Evolutionary conservation across 2,113 vertebrate genomes (phyloP).

Genomic region (Thermophis baileyi): DNA sequence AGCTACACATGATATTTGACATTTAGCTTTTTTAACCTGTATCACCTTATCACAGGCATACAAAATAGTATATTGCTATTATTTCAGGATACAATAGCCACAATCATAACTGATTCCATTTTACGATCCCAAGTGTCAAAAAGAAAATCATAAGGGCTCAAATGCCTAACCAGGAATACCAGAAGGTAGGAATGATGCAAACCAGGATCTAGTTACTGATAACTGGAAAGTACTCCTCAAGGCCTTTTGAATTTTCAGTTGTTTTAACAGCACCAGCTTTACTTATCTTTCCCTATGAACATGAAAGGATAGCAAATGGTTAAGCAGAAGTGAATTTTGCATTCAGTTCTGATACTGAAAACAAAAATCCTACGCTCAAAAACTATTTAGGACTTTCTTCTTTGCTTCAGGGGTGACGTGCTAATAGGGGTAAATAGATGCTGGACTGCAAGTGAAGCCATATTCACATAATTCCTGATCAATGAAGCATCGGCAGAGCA

Average conservation of each 20-base stretch:
- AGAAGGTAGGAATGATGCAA: neutral
- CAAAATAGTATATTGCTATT: neutral
- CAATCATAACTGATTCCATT: neutral
- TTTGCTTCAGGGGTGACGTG: neutral
- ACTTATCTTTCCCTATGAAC: neutral
- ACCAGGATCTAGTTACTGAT: neutral
- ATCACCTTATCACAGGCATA: neutral
- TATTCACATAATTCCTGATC: neutral
- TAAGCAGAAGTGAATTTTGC: neutral
- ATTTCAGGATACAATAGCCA: neutral
- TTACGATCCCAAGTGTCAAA: neutral
- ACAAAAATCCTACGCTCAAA: neutral
- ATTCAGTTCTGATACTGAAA: neutral
- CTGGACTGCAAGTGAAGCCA: neutral
- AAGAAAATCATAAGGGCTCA: neutral
- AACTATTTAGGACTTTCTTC: neutral
- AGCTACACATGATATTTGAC: neutral
- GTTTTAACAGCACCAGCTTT: neutral
- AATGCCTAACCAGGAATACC: neutral
- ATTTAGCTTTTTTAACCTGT: neutral
- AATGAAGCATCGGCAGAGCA: neutral
- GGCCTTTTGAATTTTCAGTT: neutral
- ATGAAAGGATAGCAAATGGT: neutral
- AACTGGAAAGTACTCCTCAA: neutral
- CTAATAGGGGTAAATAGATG: neutral